Conservation (phyloP, 2,888 invertebrate species). For the Mesorhabditis spiculigera region DNA sequence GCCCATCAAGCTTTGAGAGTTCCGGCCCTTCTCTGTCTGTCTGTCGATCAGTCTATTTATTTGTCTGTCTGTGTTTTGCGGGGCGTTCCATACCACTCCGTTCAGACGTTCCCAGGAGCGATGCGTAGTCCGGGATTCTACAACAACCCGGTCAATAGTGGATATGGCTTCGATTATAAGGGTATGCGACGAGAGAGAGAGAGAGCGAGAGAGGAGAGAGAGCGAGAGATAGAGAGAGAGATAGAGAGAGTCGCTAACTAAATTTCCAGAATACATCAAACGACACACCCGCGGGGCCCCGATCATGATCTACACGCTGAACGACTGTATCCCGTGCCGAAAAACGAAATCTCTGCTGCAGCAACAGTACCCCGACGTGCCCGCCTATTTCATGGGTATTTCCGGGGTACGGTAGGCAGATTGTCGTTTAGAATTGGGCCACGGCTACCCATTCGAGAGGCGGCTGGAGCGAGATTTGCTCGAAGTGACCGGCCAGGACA, state of each 20-base stretch:
- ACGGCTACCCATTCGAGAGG: constrained; percentile 55
- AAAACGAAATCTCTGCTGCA: constrained; percentile 54
- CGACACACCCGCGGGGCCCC: constrained; percentile 34
- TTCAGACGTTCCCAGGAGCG: too few species aligned
- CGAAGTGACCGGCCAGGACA: constrained; percentile 51
- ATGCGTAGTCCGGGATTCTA: too few species aligned
- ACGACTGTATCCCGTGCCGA: constrained; percentile 51
- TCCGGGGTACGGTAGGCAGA: background rate
- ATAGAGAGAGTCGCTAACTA: background rate
- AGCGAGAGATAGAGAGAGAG: background rate
- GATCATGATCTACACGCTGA: constrained; percentile 53
- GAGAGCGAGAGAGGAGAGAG: background rate
- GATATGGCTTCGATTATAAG: constrained; percentile 3
- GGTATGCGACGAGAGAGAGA: background rate
- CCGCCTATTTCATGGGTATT: constrained; percentile 50
- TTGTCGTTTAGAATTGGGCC: constrained; percentile 42
- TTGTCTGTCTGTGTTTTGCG: too few species aligned
- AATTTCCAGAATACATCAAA: constrained; percentile 17
- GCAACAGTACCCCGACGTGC: constrained; percentile 48
- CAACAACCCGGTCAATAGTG: background rate
- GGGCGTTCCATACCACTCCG: too few species aligned
- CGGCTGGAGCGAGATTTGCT: constrained; percentile 55
- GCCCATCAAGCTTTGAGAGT: too few species aligned
- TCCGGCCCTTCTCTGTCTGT: too few species aligned
- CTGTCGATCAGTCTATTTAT: too few species aligned